Evolutionary conservation across 2,888 invertebrate species (phyloP), one percentile per base, ranked within the genome.

Genomic region (Philonicus albiceps): DNA sequence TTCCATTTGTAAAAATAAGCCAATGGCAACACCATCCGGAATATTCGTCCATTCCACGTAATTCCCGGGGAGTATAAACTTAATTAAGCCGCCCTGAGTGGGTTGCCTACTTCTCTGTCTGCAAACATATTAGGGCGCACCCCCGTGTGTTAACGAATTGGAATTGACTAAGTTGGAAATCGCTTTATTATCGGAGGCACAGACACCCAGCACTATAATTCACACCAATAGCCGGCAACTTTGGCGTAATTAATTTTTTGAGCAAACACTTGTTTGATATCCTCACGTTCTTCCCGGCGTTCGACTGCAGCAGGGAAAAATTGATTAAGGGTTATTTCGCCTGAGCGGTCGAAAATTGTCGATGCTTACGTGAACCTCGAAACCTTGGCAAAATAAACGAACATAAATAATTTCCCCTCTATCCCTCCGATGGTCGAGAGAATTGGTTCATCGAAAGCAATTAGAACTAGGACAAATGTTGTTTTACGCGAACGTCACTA

Each of bases 221-320:
- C 85, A 86, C 87, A 86, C 83, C 87, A 83, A 88, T 87, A 85
- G 87, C 83, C 85, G 64, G 72, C 85, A 86, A 85, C 86, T 87
- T 85, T 74, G 81, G 85, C 87, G 74, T 88, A 88, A 88, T 87
- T 88, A 88, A 88, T 88, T 88, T 88, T 87, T 88, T 88, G 86
- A 87, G 85, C 86, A 88, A 87, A 87, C 87, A 87, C 74, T 87
- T 81, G 74, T 85, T 86, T 53, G 81, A 81, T 85, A 85, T 74
- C 80, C 75, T 37, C 86, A 74, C 16, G 53, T 80, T 85, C 74
- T 37, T 72, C 64, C 64, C 64, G 64, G 27, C 53, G 53, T n/a
- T 53, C 53, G 53, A n/a, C 27, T 64, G 64, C 34, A 40, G 11
- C 13, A 22, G 37, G 37, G 80, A 30, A 80, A 80, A 34, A 80